Percentiles rank a stretch among this genome's conserved stretches.
Conservation (phyloP, 2,797 vertebrate species). For the Loriculus beryllinus region DNA sequence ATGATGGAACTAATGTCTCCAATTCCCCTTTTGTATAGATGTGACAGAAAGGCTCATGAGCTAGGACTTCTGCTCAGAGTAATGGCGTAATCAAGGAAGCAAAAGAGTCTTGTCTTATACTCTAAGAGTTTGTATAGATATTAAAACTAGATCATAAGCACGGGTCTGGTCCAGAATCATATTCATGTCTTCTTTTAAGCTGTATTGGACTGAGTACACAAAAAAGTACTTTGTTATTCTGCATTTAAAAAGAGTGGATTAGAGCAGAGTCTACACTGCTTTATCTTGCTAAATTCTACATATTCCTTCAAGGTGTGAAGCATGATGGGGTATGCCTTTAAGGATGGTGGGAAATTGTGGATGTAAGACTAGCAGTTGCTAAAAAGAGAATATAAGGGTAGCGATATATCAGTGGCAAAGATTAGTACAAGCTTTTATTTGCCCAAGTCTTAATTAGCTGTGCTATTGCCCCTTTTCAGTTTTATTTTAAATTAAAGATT, state of each 20-base stretch:
- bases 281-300: background rate
- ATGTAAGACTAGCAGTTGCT: background rate
- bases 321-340: background rate
- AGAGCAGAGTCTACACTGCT: background rate
- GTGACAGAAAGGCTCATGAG: background rate
- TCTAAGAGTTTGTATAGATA: background rate
- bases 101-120: background rate
- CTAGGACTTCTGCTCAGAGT: background rate
- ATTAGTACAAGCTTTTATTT: background rate
- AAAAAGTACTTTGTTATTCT: background rate
- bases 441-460: background rate
- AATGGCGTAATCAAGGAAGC: background rate
- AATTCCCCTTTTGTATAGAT: background rate
- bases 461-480: background rate
- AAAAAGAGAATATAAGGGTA: background rate
- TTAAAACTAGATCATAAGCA: background rate
- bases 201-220: background rate
- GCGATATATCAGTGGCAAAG: background rate
- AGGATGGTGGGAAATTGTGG: background rate
- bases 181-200: background rate
- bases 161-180: background rate
- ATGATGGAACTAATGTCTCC: background rate
- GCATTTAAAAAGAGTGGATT: background rate
- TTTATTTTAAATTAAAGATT: conserved; percentile 14
- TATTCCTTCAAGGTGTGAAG: background rate